These are phyloP conservation scores for Hexactinellida sp. DNA, from an alignment of 37 sponge, comb jelly and placozoan genomes.

Conservation along the genomic window DNA sequence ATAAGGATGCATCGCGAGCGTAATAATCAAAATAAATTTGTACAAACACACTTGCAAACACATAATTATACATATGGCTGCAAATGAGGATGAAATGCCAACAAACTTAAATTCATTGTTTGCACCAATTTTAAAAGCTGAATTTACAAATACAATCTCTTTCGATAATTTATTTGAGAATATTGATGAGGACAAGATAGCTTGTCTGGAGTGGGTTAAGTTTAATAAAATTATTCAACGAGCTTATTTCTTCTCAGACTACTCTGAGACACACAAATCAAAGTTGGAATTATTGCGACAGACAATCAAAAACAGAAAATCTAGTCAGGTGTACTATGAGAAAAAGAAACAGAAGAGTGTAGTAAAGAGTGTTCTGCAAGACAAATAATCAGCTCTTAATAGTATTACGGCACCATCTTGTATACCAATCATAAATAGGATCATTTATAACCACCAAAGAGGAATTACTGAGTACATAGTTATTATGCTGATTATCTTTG, in stretches of 20 bases:
- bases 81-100: background rate
- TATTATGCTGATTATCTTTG: no score
- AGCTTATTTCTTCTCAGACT: background rate
- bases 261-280: background rate
- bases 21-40: no score
- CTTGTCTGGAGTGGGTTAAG: background rate
- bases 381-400: no score
- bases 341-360: background rate
- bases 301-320: background rate
- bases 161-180: background rate
- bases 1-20: no score
- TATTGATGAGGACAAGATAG: background rate
- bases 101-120: background rate
- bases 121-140: background rate
- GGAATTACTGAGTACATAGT: no score
- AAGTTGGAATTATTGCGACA: background rate
- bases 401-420: no score
- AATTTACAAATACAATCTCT: background rate
- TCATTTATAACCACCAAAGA: no score
- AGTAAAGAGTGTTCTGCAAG: no score
- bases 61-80: background rate
- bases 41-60: no score
- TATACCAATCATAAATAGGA: no score
- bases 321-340: background rate
- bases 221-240: background rate